Percentiles rank a stretch among this genome's conserved stretches.
Conservation (phyloP, 2,888 invertebrate species). For the Nomada lathburiana region DNA sequence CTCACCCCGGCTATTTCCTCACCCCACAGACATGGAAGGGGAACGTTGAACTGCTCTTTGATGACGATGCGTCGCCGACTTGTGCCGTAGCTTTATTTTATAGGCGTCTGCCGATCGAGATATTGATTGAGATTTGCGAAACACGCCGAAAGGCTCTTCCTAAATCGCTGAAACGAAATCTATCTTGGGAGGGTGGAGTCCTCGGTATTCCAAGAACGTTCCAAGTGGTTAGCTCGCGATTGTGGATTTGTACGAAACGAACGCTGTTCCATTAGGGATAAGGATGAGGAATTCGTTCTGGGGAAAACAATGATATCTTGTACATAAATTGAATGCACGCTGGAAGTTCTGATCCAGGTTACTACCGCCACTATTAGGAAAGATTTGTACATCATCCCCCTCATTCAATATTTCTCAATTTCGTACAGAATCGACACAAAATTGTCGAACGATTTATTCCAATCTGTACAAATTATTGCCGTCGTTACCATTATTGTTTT, state of each 20-base stretch:
- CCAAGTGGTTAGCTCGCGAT: constrained; percentile 51
- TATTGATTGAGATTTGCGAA: constrained; percentile 72
- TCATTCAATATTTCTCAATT: too few species aligned
- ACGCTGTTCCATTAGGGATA: constrained; percentile 27
- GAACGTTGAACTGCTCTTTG: constrained; percentile 74
- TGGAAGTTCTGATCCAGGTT: neutral
- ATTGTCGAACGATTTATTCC: too few species aligned
- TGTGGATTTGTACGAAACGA: constrained; percentile 43
- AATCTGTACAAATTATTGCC: too few species aligned
- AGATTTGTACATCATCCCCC: too few species aligned
- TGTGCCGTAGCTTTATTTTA: constrained; percentile 73
- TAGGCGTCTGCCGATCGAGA: constrained; percentile 69
- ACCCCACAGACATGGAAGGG: constrained; percentile 32
- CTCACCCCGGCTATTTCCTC: constrained; percentile 44
- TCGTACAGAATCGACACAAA: too few species aligned
- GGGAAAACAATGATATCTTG: constrained; percentile 46
- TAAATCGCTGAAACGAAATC: constrained; percentile 56
- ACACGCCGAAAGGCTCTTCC: constrained; percentile 49
- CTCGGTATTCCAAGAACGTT: constrained; percentile 58
- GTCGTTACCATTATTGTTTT: too few species aligned
- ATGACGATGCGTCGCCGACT: constrained; percentile 76
- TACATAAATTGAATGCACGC: constrained; percentile 1
- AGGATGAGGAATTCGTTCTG: constrained; percentile 24
- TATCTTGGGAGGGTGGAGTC: constrained; percentile 27
- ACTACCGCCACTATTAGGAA: too few species aligned